Base-by-base conservation (phyloP, 2,888 invertebrate genomes). In the Lapara coniferarum region DNA sequence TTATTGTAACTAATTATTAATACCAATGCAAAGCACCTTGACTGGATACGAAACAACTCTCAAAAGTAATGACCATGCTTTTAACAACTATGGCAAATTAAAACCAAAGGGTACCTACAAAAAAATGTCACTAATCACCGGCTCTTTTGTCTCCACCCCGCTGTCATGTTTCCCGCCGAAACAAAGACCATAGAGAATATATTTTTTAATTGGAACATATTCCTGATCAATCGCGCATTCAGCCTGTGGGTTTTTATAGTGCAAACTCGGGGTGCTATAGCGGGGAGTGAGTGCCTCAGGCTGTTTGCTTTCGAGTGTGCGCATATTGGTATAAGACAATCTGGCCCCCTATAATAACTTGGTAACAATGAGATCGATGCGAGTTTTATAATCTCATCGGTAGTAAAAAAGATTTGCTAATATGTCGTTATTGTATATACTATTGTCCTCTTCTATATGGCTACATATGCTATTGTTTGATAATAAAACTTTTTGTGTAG, bases 161-260 rank as follows among this genome's bases (percentile, higher is more conserved):
- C 75, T 79, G 82, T 75, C 75, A 78, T 77, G 80, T 83, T 86
- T 85, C 82, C 78, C 80, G 77, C 75, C 75, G 76, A 75, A 78
- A 76, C 78, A 75, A 71, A 78, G 82, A 84, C 72, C 63, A 85
- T 81, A 82, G 75, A 75, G 79, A 86, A 83, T 77, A 79, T 63
- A 63, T 63, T 84, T 89, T 89, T 89, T 92, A 92, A 92, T 92
- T 92, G 91, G 91, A 91, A 89, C 91, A 92, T 92, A 92, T 92
- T 92, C 89, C 82, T 77, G 85, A 84, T 88, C 86, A 85, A 83
- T 84, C 82, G 81, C 74, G 77, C 82, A 79, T 76, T 74, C 80
- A 82, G 81, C 79, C 81, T 79, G 78, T 73, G 77, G 80, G 77
- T 80, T 84, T 86, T 85, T 86, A 75, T 81, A 79, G 76, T 80